A percentile compares a stretch with the other conserved stretches of the same genome.
phyloP scores from a whole-genome alignment of 2,888 invertebrate genomes.

The Parasteatoda lunata region DNA sequence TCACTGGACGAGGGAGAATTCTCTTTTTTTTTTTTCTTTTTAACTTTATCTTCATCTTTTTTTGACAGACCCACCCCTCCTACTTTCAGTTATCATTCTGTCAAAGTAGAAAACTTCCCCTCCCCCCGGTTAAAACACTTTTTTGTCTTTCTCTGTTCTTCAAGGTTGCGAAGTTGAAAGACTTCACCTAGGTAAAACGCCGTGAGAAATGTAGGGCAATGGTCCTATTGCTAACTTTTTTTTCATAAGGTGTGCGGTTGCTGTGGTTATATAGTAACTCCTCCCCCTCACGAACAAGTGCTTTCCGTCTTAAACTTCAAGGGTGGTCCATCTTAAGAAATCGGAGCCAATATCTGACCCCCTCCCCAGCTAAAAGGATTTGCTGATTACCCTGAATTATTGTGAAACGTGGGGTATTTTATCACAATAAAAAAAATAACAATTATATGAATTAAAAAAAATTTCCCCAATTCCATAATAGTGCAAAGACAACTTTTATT shows the following conservation, averaged over 20 bases:
- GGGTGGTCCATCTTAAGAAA: too few relatives aligned
- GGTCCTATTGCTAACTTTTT: neutral
- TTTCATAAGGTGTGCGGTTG: neutral
- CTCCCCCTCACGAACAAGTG: slow-evolving; percentile 16
- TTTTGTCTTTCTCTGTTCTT: neutral
- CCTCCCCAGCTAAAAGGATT: too few relatives aligned
- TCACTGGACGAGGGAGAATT: neutral
- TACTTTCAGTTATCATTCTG: neutral
- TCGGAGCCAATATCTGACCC: too few relatives aligned
- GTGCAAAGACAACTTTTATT: too few relatives aligned
- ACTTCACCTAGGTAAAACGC: neutral
- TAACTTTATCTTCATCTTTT: neutral
- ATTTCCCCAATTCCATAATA: too few relatives aligned
- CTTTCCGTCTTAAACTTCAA: neutral
- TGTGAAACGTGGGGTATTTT: too few relatives aligned
- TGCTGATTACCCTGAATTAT: too few relatives aligned
- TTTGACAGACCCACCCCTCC: neutral
- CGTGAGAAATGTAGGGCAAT: neutral
- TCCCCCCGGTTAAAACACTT: neutral
- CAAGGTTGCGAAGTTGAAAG: neutral
- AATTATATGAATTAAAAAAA: too few relatives aligned
- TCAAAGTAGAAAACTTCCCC: neutral
- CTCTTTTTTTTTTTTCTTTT: slow-evolving; percentile 7
- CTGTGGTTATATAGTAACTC: neutral
- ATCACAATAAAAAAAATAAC: too few relatives aligned